Base-by-base conservation (phyloP, 2,113 vertebrate species). In the Craseonycteris thonglongyai region DNA sequence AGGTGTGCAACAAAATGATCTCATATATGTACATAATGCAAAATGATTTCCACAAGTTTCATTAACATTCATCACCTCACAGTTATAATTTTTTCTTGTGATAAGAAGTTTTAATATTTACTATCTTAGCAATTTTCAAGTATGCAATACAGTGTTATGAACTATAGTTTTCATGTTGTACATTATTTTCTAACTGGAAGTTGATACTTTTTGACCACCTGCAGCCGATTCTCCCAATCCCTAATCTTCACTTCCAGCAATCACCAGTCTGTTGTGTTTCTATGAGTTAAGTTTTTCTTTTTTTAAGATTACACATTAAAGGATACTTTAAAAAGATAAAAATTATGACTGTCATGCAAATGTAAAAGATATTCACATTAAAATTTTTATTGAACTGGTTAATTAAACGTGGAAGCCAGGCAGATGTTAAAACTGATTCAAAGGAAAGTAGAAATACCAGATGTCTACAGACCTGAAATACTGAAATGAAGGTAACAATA, bases 401-500 rank as follows among this genome's bases (percentile, higher is more conserved):
- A 63, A 86, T 79, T 49, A 69, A 84, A 51, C 68, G 49, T 76
- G 54, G 45, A n/a, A 76, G n/a, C 9, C 33, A 69, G 40, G 51
- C 30, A 47, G 47, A 76, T 71, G 22, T 81, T 59, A 24, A n/a
- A 58, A 49, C 5, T 19, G 59, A 16, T 12, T 45, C 5, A 24
- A 75, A 58, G 26, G 38, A 40, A 65, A 35, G 12, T 8, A 59
- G 58, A 78, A 51, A 38, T 10, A 24, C 6, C 5, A 63, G 30
- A 6, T 12, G 22, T 33, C 49, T 51, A 9, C 2, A 49, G 21
- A 14, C 56, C 35, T 85, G 38, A 13, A 71, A 19, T 38, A 24
- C 13, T 11, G 22, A 13, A 3, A 47, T 2, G 7, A 42, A 30
- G 47, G n/a, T 14, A 21, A 8, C 4, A 6, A 7, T 5, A 3